Evolutionary conservation across 2,797 vertebrate genomes (phyloP).

Genomic region (Tangara arthus): DNA sequence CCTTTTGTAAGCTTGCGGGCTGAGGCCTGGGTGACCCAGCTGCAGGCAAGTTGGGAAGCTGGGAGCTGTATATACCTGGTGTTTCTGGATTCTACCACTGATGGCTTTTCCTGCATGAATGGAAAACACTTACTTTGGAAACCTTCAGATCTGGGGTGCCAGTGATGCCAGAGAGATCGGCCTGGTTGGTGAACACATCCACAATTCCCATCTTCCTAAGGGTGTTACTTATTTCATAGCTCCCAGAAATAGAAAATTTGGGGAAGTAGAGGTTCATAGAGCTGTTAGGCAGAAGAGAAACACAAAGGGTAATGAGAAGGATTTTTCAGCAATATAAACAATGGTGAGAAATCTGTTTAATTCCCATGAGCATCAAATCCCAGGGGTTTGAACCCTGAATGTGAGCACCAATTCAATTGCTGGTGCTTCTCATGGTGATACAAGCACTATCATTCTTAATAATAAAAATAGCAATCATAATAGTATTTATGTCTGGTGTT

Average conservation of each 20-base stretch:
- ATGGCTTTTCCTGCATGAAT: not conserved
- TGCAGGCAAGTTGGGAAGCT: not conserved
- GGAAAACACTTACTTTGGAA: constrained; percentile 66
- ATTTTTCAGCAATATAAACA: not conserved
- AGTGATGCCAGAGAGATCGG: constrained; percentile 71
- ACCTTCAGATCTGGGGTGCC: constrained; percentile 55
- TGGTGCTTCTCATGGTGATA: not conserved
- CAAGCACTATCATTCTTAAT: not conserved
- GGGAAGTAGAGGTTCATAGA: constrained; percentile 59
- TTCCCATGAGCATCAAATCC: not conserved
- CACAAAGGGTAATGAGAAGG: not conserved
- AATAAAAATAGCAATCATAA: not conserved
- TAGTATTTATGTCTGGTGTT: not conserved
- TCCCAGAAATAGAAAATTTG: constrained; percentile 59
- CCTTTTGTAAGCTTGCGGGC: not conserved
- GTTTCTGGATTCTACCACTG: not conserved
- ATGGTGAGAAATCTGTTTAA: not conserved
- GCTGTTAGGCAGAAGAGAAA: not conserved
- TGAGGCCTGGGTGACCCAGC: not conserved
- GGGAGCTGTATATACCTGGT: not conserved
- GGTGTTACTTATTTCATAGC: constrained; percentile 51
- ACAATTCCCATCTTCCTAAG: constrained; percentile 68
- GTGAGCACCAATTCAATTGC: not conserved
- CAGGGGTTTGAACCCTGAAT: not conserved
- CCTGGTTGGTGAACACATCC: constrained; percentile 64